Percentiles rank a stretch among this genome's conserved stretches.
These are phyloP conservation scores for Xenopus laevis DNA, from an alignment of 2,113 vertebrate species.

Conservation along the genomic window DNA sequence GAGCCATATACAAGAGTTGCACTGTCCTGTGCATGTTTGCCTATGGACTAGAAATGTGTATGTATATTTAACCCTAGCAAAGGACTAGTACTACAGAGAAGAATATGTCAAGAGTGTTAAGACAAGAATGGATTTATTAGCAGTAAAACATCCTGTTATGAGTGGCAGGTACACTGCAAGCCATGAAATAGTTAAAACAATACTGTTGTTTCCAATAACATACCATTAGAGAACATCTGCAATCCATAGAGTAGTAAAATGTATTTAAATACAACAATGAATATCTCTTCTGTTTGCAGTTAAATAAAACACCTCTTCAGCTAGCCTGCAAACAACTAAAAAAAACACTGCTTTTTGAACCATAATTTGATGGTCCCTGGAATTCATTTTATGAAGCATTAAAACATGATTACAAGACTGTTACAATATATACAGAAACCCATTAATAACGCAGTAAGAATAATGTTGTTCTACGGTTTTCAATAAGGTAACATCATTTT, in stretches of 20 bases:
- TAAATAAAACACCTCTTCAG: no score
- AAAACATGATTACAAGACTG: background rate
- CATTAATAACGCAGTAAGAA: background rate
- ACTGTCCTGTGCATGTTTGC: background rate
- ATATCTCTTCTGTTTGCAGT: no score
- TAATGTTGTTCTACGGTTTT: background rate
- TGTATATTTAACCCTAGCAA: conserved; percentile 6
- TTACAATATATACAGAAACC: background rate
- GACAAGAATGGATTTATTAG: background rate
- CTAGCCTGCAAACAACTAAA: background rate
- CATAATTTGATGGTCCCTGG: no score
- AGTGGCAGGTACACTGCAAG: background rate
- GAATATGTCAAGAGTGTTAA: background rate
- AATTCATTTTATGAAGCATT: background rate
- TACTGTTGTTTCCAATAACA: no score
- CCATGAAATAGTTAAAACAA: background rate
- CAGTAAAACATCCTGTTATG: background rate
- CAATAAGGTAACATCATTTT: no score
- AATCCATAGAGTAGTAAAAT: no score
- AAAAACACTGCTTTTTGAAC: no score
- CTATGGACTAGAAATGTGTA: background rate
- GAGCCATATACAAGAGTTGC: no score
- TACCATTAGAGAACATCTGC: no score
- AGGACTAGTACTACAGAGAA: background rate
- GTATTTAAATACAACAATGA: no score